phyloP scores from a whole-genome alignment of 92 coral and sea anemone species.

The Zoanthus sansibaricus region DNA sequence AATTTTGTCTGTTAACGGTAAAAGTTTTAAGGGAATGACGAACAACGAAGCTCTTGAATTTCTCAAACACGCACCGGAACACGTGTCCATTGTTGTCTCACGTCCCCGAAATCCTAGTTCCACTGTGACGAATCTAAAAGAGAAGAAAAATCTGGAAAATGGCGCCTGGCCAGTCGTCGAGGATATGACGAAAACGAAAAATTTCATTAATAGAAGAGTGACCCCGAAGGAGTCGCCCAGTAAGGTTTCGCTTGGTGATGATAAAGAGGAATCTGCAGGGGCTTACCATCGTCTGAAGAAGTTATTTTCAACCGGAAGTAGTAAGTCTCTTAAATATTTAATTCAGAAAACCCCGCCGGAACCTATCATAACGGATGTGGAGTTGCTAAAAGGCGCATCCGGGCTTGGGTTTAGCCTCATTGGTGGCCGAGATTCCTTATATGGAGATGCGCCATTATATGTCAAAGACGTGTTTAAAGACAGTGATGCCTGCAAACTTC shows the following conservation, averaged over 20 bases:
- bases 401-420: conserved; percentile 95
- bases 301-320: conserved; percentile 77
- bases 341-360: conserved; percentile 73
- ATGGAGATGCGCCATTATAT: conserved; percentile 96
- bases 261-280: conserved; percentile 56
- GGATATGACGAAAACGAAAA: conserved; percentile 71
- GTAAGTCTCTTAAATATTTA: conserved; percentile 75
- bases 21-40: conserved; percentile 79
- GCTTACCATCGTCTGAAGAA: conserved; percentile 83
- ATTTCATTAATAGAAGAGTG: conserved; percentile 39
- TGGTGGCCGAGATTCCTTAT: conserved; percentile 95
- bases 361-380: conserved; percentile 72
- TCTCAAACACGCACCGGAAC: conserved; percentile 77
- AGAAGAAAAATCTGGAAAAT: conserved; percentile 67
- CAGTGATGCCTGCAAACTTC: conserved; percentile 75
- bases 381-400: conserved; percentile 84
- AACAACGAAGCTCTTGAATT: conserved; percentile 71
- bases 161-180: conserved; percentile 95
- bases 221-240: conserved; percentile 57
- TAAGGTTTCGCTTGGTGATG: conserved; percentile 70
- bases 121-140: conserved; percentile 59
- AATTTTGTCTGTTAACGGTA: conserved; percentile 85
- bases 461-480: conserved; percentile 87
- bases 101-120: conserved; percentile 71
- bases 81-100: conserved; percentile 85